Evolutionary conservation across 1,140 invertebrate genomes (phyloP).

Genomic region (Drosophila sucinea): DNA sequence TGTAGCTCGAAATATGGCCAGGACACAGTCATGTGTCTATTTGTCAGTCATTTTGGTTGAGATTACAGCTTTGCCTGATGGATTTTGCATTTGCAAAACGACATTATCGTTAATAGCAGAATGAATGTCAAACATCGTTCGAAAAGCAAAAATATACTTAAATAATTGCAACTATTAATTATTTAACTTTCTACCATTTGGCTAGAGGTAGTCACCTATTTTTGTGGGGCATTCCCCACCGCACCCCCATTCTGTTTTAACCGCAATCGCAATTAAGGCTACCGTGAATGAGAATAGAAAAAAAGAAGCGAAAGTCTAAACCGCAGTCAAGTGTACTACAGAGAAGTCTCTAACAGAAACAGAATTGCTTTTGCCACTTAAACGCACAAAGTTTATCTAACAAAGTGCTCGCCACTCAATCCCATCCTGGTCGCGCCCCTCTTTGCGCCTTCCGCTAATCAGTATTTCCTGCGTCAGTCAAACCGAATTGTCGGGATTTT

Average conservation of each 20-base stretch:
- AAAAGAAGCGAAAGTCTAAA: background rate
- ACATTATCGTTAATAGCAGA: background rate
- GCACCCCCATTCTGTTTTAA: background rate
- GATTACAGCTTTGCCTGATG: slow-evolving; percentile 39
- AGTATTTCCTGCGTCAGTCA: slow-evolving; percentile 39
- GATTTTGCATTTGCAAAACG: slow-evolving; percentile 45
- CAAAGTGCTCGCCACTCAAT: slow-evolving; percentile 65
- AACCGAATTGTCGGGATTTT: slow-evolving; percentile 51
- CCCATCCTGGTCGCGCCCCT: slow-evolving; percentile 27
- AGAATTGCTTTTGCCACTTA: slow-evolving; percentile 43
- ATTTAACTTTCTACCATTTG: background rate
- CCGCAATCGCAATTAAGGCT: slow-evolving; percentile 21
- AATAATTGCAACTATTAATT: background rate
- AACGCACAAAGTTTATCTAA: slow-evolving; percentile 68
- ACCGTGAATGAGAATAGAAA: slow-evolving; percentile 21
- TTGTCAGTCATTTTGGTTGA: slow-evolving; percentile 23
- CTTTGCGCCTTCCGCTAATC: slow-evolving; percentile 47
- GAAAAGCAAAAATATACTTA: background rate
- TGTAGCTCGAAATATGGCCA: slow-evolving; percentile 6
- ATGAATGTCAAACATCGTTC: background rate
- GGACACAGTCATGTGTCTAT: slow-evolving; percentile 11
- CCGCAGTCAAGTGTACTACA: slow-evolving; percentile 36
- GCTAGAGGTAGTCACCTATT: background rate
- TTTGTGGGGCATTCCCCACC: background rate
- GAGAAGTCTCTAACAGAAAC: slow-evolving; percentile 38